phyloP scores from a whole-genome alignment of 2,113 vertebrate genomes.

The Oreotrochilus melanogaster region DNA sequence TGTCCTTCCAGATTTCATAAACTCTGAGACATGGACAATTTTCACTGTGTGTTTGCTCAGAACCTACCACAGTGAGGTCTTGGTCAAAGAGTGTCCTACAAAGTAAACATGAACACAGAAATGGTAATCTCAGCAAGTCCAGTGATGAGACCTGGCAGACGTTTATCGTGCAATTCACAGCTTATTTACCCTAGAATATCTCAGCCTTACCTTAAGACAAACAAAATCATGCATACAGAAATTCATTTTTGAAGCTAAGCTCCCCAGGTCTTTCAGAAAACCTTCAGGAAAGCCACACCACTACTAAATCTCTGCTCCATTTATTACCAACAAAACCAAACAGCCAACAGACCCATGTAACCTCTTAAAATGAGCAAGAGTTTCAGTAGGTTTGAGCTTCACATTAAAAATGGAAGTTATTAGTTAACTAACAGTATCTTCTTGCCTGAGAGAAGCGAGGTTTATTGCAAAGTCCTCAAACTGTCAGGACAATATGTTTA shows the following conservation, averaged over 20 bases:
- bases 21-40: not conserved
- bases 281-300: not conserved
- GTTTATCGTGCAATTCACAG: not conserved
- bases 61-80: not conserved
- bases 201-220: constrained; percentile 9
- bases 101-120: not conserved
- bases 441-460: not conserved
- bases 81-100: constrained; percentile 21
- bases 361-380: not conserved
- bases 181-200: not conserved
- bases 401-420: not conserved
- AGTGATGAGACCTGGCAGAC: not conserved
- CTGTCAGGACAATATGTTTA: not conserved
- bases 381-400: not conserved
- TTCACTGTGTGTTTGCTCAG: constrained; percentile 1
- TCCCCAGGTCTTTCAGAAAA: not conserved
- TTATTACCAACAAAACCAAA: not conserved
- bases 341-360: not conserved
- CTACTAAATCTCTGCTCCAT: not conserved
- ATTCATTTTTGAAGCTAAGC: not conserved
- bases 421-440: not conserved
- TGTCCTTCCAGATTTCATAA: not conserved
- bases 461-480: not conserved
- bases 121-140: not conserved
- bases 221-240: not conserved